Base-by-base conservation (phyloP, 2,888 invertebrate species). In the Zaprionus obscuricornis region DNA sequence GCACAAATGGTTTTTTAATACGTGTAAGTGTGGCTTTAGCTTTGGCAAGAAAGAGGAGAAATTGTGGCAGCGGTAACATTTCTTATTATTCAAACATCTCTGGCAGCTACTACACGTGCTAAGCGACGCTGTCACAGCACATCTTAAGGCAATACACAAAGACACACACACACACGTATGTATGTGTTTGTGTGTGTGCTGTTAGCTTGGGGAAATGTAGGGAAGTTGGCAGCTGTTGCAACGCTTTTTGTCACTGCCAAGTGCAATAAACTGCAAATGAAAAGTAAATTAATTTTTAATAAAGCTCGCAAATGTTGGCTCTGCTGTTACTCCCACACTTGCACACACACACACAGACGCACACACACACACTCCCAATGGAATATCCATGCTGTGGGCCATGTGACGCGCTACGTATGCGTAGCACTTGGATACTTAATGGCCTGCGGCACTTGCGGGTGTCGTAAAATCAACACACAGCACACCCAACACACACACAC, bases 271-370 rank as follows among this genome's bases (percentile, higher is more conserved):
- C 79, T 79, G 75, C 72, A 85, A 84, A 85, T 84, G 75, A 84
- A 85, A 85, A 84, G 83, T 74, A 77, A 83, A 84, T 84, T 79
- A 79, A 84, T 83, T 81, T 85, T 85, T 85, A 81, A 85, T 84
- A 74, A 74, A 83, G 74, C 75, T 37, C 64, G 68, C 69, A 78
- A 70, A 74, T 73, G 77, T 45, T 59, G 45, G 17, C 42, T 37
- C 40, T 26, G 6, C 42, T 31, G 11, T 27, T 14, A n/a, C 18
- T 26, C 31, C n/a, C 18, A 27, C 59, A 26, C 18, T 26, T 10
- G 1, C 31, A 6, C 20, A 10, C 18, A 27, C 59, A 26, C 18
- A 20, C n/a, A 1, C 31, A 6, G 14, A 10, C n/a, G n/a, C n/a
- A n/a, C n/a, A n/a, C n/a, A n/a, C n/a, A n/a, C n/a, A n/a, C 0